Conservation (phyloP, 2,888 invertebrate species). For the Lochmaea capreae region DNA sequence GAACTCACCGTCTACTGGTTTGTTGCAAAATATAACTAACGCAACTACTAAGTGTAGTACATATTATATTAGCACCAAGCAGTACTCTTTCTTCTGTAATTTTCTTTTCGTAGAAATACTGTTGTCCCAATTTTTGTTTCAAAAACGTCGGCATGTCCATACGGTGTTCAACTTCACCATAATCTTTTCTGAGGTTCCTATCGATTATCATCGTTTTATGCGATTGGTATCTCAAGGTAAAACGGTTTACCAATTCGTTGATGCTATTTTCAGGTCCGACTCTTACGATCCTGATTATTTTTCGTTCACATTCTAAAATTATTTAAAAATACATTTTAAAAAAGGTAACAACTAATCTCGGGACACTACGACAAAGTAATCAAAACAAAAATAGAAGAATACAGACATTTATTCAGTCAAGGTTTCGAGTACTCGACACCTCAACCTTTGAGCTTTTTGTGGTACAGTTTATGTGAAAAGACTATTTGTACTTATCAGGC, state of each 20-base stretch:
- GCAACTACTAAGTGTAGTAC: constrained; percentile 53
- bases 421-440: too few relatives aligned
- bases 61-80: constrained; percentile 49
- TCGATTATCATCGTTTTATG: constrained; percentile 51
- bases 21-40: constrained; percentile 43
- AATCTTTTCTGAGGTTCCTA: constrained; percentile 23
- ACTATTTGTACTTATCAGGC: too few relatives aligned
- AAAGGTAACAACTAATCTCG: too few relatives aligned
- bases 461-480: too few relatives aligned
- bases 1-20: constrained; percentile 42
- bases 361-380: too few relatives aligned
- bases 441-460: too few relatives aligned
- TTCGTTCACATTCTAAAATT: constrained; percentile 47
- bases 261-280: constrained; percentile 67
- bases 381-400: too few relatives aligned
- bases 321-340: constrained; percentile 3
- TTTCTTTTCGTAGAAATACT: constrained; percentile 45
- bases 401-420: too few relatives aligned
- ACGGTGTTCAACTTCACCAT: constrained; percentile 21
- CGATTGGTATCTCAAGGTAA: constrained; percentile 64
- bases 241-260: constrained; percentile 62
- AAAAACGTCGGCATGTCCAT: constrained; percentile 39
- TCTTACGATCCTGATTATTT: constrained; percentile 62
- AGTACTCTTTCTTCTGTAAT: constrained; percentile 47
- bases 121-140: constrained; percentile 40